A percentile compares a stretch with the other conserved stretches of the same genome.
phyloP scores from a whole-genome alignment of 1,140 invertebrate species.

The Calliopsis andreniformis region DNA sequence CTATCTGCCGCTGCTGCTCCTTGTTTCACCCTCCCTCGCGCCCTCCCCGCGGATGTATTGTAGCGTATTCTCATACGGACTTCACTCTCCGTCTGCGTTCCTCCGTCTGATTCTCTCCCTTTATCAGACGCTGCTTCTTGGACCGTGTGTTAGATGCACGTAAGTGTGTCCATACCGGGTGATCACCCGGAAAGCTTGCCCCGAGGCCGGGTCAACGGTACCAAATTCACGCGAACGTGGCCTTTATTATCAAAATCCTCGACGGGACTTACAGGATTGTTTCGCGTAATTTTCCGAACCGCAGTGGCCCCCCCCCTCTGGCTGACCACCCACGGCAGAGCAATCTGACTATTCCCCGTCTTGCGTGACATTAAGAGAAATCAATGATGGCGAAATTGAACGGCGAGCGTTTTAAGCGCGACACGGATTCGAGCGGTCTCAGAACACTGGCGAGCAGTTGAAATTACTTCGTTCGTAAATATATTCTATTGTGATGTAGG shows the following conservation, averaged over 20 bases:
- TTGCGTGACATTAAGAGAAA: not conserved
- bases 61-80: slow-evolving; percentile 65
- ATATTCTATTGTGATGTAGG: too few relatives aligned
- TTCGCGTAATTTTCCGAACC: slow-evolving; percentile 44
- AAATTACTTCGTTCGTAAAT: too few relatives aligned
- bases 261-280: slow-evolving; percentile 23
- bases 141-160: slow-evolving; percentile 51
- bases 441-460: too few relatives aligned
- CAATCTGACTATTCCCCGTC: too few relatives aligned
- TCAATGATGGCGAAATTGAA: not conserved
- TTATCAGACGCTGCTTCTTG: too few relatives aligned
- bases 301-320: not conserved
- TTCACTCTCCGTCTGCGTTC: too few relatives aligned
- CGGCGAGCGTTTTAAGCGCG: too few relatives aligned
- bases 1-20: slow-evolving; percentile 51
- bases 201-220: slow-evolving; percentile 51
- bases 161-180: slow-evolving; percentile 65
- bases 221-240: slow-evolving; percentile 44
- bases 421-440: too few relatives aligned
- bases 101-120: slow-evolving; percentile 20
- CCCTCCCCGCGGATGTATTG: slow-evolving; percentile 41
- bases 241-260: slow-evolving; percentile 56
- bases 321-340: too few relatives aligned
- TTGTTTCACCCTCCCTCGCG: slow-evolving; percentile 22
- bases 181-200: slow-evolving; percentile 59